Evolutionary conservation across 2,888 invertebrate species (phyloP).

Genomic region (Heliconius erato): DNA sequence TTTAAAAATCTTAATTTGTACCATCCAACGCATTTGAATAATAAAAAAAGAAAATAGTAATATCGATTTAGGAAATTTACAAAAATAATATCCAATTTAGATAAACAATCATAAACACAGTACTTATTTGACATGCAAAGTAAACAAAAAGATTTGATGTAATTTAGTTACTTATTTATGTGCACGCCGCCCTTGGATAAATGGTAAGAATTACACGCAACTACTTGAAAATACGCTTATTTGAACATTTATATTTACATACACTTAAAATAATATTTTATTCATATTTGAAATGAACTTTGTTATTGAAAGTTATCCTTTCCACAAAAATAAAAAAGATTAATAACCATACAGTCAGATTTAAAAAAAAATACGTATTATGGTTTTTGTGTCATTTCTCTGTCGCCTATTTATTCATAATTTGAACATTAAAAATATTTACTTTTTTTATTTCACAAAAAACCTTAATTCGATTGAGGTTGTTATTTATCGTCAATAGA

Average conservation of each 20-base stretch:
- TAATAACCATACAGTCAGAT: background rate
- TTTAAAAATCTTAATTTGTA: background rate
- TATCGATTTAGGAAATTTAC: background rate
- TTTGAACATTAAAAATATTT: background rate
- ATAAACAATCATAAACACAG: background rate
- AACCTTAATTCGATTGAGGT: background rate
- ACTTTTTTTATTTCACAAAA: background rate
- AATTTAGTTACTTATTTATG: slow-evolving; percentile 57
- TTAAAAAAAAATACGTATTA: background rate
- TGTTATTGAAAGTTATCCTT: too few species aligned
- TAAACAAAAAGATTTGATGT: slow-evolving; percentile 56
- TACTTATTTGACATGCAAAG: slow-evolving; percentile 26
- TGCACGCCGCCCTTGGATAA: slow-evolving; percentile 64
- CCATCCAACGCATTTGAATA: background rate
- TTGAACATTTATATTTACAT: background rate
- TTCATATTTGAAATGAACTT: background rate
- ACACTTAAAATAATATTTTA: background rate
- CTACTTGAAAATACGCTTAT: background rate
- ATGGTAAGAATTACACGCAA: slow-evolving; percentile 54
- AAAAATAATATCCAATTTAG: slow-evolving; percentile 5
- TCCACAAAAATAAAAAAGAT: too few species aligned
- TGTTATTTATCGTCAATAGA: background rate
- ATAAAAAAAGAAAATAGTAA: background rate
- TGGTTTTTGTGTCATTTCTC: background rate
- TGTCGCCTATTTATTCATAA: too few species aligned